Base-by-base conservation (phyloP, 92 coral and sea anemone species). In the Galaxea fascicularis region DNA sequence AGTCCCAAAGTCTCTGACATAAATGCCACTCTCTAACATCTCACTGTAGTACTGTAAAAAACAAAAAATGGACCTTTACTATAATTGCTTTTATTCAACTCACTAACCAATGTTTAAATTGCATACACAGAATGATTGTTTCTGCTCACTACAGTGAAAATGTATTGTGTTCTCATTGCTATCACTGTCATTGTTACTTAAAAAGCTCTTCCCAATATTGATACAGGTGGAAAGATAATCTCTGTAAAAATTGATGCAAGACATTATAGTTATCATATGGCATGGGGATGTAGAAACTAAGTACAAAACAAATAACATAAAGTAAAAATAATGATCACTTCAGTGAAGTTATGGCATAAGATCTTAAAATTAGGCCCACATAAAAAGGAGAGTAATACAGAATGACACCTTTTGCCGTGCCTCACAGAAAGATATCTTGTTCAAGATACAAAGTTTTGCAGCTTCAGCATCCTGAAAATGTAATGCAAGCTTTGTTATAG, bases 11-110 rank as follows among this genome's bases (percentile, higher is more conserved):
- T 68, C 74, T n/a, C 77, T 73, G 14, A 73, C 77, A 73, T 46
- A 73, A 73, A 73, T 73, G 16, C 46, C 77, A 73, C 77, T 73
- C 41, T 51, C 62, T 31, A 73, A 73, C 77, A 73, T 73, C 77
- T 73, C 77, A 73, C 77, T 47, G 63, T 73, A 51, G 77, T 73
- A 73, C 63, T 51, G 62, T 49, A 0, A 47, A 73, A 30, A 2
- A 0, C 12, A 68, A 35, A 21, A 68, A 39, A 68, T 65, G 20
- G 27, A n/a, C 73, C 47, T n/a, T 10, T 17, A 8, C 13, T 6
- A 68, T 68, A 27, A 16, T 12, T 45, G 30, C 6, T 35, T 35
- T 35, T 35, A 2, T 6, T 35, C 41, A 35, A 35, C 41, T 35
- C 41, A 35, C 41, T 35, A 35, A 35, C 41, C 41, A 35, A 24